Evolutionary conservation across 2,888 invertebrate genomes (phyloP).

Genomic region (Horisme vitalbata): DNA sequence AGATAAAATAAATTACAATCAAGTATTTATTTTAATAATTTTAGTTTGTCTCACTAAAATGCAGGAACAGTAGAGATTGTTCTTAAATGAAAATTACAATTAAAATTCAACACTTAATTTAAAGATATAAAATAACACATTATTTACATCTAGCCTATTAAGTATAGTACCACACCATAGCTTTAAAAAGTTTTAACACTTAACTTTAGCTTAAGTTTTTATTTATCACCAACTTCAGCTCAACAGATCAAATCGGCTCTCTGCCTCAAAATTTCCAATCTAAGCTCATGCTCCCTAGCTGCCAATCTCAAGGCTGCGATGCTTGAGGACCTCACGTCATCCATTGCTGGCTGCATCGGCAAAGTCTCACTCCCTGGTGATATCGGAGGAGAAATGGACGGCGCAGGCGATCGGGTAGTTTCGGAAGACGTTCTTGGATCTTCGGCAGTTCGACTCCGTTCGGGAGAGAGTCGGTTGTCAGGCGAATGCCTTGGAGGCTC

Average conservation of each 20-base stretch:
- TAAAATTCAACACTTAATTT: no score
- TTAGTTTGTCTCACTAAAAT: no score
- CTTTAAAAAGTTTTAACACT: no score
- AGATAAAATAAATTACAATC: no score
- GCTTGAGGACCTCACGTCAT: conserved; percentile 91
- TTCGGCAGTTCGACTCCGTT: conserved; percentile 51
- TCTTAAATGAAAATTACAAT: no score
- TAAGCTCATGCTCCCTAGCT: conserved; percentile 94
- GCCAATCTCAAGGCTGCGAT: conserved; percentile 93
- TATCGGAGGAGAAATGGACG: conserved; percentile 79
- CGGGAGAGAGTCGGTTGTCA: conserved; percentile 62
- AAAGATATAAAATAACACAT: no score
- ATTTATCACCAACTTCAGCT: conserved; percentile 23
- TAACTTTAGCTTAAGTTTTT: neutral
- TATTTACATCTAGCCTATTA: no score
- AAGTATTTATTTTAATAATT: no score
- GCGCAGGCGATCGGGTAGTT: conserved; percentile 57
- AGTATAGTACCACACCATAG: no score
- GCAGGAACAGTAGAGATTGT: no score
- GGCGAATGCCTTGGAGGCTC: conserved; percentile 65
- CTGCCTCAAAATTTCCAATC: conserved; percentile 91
- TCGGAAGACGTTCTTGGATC: conserved; percentile 52
- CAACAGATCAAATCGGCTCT: conserved; percentile 81
- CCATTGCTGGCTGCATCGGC: conserved; percentile 69
- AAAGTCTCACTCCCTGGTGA: conserved; percentile 78